Evolutionary conservation across 2,113 vertebrate species (phyloP).

Genomic region (Rhombomys opimus): DNA sequence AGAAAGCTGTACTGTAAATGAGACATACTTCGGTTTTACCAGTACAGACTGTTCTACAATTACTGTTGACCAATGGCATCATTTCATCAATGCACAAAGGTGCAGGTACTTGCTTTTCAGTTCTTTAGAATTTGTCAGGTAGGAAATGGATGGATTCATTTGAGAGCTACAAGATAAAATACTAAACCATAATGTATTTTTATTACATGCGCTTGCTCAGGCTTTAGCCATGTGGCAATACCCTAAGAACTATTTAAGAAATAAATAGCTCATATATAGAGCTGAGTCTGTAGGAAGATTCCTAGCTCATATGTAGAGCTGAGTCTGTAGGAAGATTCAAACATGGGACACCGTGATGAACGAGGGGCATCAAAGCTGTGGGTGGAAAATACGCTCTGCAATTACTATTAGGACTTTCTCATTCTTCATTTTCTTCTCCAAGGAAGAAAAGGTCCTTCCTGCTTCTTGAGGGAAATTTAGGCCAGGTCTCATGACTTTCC

Average conservation of each 20-base stretch:
- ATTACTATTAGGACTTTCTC: background rate
- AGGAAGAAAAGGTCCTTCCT: background rate
- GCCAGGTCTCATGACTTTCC: background rate
- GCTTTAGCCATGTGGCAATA: background rate
- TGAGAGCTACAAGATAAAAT: conserved; percentile 7
- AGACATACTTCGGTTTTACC: conserved; percentile 46
- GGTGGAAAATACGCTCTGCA: background rate
- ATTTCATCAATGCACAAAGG: background rate
- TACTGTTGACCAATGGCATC: conserved; percentile 54
- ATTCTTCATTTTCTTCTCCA: background rate
- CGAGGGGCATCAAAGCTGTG: background rate
- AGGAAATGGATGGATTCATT: background rate
- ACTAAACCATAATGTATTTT: conserved; percentile 43
- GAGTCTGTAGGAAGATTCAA: background rate
- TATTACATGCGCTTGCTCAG: background rate
- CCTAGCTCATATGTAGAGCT: background rate
- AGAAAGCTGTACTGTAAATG: conserved; percentile 57
- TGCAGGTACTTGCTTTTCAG: conserved; percentile 1
- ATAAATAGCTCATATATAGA: background rate
- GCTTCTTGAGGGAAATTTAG: background rate
- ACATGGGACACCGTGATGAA: background rate
- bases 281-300: background rate
- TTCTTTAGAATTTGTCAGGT: conserved; percentile 1
- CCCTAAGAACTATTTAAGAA: background rate
- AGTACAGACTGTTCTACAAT: conserved; percentile 49